Base-by-base conservation (phyloP, 1,140 invertebrate species). In the Trinorchestia longiramus region DNA sequence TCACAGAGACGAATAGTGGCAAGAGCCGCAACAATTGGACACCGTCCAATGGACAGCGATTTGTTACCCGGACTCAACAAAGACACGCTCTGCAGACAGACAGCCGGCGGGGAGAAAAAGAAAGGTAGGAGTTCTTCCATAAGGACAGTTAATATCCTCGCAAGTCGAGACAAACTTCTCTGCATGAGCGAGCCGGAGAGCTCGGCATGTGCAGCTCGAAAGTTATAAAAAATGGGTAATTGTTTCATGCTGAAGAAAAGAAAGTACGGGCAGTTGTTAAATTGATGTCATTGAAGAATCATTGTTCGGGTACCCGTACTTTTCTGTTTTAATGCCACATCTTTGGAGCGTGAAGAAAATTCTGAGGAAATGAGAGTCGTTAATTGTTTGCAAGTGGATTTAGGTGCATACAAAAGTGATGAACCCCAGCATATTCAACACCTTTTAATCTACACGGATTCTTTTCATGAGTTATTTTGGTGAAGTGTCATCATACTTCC, bases 1-100 rank as follows among this genome's bases (percentile, higher is more conserved):
- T 94, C 92, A 94, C 43, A 94, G 92, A 94, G 92, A 94, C 92
- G 92, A 94, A 94, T 94, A 94, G 92, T 94, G 92, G 92, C 92
- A 94, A 94, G 92, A 94, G 92, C 92, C 92, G 43, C 92, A 94
- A 94, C 92, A 94, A 94, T 94, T 94, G 92, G 92, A 94, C 92
- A 94, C 92, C 92, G 92, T 8, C 92, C 92, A 94, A 94, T 94
- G 44, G 92, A 45, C 43, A n/a, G 44, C 92, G 43, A 94, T 94
- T 94, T 94, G 92, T 94, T 94, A 94, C 44, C 92, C 92, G 43
- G 92, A 44, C 92, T 47, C 92, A 94, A 94, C 92, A 94, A 94
- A 94, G 92, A 94, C 92, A 43, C 43, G 92, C 44, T 45, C 41
- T 11, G 43, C 92, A 94, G 43, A 94, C 40, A 47, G 92, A 94